Base-by-base conservation (phyloP, 2,113 vertebrate species). In the Bostrychus sinensis region DNA sequence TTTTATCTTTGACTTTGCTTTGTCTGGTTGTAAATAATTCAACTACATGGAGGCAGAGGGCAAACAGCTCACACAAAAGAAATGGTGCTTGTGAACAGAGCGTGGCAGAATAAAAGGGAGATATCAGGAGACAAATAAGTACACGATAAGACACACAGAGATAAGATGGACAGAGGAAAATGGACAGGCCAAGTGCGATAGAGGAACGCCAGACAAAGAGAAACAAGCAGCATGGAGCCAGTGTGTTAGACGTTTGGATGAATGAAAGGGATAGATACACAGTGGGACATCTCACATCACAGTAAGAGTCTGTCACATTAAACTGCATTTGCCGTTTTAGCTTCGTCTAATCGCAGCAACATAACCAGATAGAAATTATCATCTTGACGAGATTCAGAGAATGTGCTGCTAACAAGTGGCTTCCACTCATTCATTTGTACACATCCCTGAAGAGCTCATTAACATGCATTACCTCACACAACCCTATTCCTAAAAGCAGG, bases 371-470 rank as follows among this genome's bases (percentile, higher is more conserved):
- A 50, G 61, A 62, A 82, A 75, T 82, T 48, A 80, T 75, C 59
- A 73, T 68, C 38, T 20, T 54, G 51, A 82, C 60, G 67, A 80
- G 66, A 79, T 78, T 59, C 65, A 69, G 76, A 80, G 38, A 61
- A 70, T 51, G 55, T 1, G 16, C 54, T 9, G 41, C 56, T 79
- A 72, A 79, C 41, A 56, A 72, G 55, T 36, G 37, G 70, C 62
- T 76, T 70, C 66, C 46, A 25, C 3, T 14, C 9, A 1, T 71
- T 66, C 41, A 28, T 78, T 57, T 58, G 28, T 39, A 62, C 57
- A 70, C 62, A 56, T 86, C 81, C 78, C 68, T 55, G 10, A 69
- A 78, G 77, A 62, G 54, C 78, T 83, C 64, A 86, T 86, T 79
- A 77, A 56, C 60, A 41, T 71, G 16, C 28, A 20, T 68, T 62